Base-by-base conservation (phyloP, 2,888 invertebrate species). In the Lasioglossum marginatum region DNA sequence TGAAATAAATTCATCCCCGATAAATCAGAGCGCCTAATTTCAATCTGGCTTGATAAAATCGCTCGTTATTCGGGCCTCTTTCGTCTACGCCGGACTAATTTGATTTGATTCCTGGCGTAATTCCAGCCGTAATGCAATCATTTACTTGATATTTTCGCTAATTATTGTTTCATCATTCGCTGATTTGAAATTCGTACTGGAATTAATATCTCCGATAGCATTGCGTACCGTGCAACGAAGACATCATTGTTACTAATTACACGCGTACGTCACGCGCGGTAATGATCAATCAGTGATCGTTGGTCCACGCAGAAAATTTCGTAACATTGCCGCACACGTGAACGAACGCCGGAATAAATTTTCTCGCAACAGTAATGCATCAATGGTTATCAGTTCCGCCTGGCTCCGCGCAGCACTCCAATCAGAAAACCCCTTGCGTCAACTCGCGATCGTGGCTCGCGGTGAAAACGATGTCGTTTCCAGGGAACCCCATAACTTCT, bases 321-420 rank as follows among this genome's bases (percentile, higher is more conserved):
- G 70, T 70, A 70, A 70, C 40, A 3, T 23, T 23, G 19, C 40
- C n/a, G 66, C 66, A 68, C 70, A 63, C 63, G 31, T 63, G 70
- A 70, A 70, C 70, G 40, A 19, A 68, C 68, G 6, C 31, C 31
- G 68, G 70, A 40, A 75, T 75, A 52, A 40, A 48, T 34, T 66
- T 34, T 43, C 52, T 10, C 45, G 68, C 34, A 48, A 19, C 23
- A 48, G 73, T 77, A 57, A 71, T 31, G 71, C 48, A 73, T 70
- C 77, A 70, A 27, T 23, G 71, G 34, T 31, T 71, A 60, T 71
- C 70, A 45, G 77, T 77, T 77, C 70, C 70, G 81, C 60, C 70
- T 77, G 16, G 40, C 57, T 31, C 31, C 63, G 34, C 34, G 43
- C 10, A n/a, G 16, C 63, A 16, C 37, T n/a, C 45, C 74, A 63